Conservation (phyloP, 2,113 vertebrate species). For the Ammodramus savannarum region DNA sequence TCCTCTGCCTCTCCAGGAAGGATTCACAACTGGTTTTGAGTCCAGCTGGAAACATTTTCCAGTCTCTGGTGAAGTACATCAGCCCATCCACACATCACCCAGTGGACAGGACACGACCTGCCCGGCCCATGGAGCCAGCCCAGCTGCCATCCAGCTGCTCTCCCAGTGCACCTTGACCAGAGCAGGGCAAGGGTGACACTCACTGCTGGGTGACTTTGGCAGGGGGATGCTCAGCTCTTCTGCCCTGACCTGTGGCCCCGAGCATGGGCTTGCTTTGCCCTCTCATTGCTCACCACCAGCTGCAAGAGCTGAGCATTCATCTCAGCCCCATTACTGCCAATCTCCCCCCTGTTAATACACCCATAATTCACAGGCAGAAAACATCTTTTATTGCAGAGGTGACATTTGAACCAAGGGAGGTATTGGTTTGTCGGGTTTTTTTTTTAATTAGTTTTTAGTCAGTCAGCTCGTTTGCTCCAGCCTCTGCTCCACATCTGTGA, state of each 20-base stretch:
- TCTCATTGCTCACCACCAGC: neutral
- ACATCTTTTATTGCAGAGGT: neutral
- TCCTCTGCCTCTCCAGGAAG: neutral
- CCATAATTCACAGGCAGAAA: neutral
- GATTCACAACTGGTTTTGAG: neutral
- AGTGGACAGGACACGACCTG: neutral
- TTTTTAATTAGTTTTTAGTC: neutral
- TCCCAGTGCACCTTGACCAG: neutral
- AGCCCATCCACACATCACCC: accelerated
- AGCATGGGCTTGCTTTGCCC: accelerated
- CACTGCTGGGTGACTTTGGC: neutral
- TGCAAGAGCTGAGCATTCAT: neutral
- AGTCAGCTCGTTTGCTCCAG: neutral
- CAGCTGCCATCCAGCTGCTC: neutral
- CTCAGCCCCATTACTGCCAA: neutral
- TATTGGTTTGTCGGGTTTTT: neutral
- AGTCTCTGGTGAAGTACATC: neutral
- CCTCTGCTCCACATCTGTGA: neutral
- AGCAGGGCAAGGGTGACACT: neutral
- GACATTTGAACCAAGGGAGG: neutral
- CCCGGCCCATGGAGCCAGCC: neutral
- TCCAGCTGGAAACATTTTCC: neutral
- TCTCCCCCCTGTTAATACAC: neutral
- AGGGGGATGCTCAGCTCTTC: neutral
- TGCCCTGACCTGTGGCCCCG: accelerated